Conservation (phyloP, 2,113 vertebrate species). For the Diphyllodes magnificus region DNA sequence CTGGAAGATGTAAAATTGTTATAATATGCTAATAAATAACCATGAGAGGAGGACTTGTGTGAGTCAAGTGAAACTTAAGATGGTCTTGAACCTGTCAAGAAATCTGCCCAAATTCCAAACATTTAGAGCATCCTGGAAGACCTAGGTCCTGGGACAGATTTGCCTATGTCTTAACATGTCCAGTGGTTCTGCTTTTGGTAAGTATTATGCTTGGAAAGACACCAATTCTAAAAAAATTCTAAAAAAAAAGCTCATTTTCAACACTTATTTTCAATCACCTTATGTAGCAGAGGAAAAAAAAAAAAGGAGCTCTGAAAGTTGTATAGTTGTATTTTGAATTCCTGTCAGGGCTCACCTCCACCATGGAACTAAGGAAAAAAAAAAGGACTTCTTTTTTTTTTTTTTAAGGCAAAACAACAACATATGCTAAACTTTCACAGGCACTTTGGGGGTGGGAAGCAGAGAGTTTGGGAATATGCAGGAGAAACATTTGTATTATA, state of each 20-base stretch:
- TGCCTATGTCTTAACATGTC: fast-evolving
- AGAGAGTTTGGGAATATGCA: neutral
- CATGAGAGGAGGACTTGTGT: neutral
- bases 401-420: neutral
- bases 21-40: neutral
- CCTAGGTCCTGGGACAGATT: neutral
- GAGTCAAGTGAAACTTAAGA: neutral
- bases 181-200: neutral
- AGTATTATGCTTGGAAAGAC: neutral
- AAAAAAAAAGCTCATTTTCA: neutral
- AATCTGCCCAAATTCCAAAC: neutral
- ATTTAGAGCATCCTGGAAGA: neutral
- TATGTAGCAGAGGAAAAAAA: neutral
- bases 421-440: neutral
- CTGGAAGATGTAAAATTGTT: neutral
- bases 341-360: neutral
- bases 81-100: neutral
- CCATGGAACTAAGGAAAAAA: neutral
- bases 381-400: neutral
- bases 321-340: neutral
- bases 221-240: neutral
- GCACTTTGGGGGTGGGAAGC: neutral
- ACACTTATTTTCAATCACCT: neutral
- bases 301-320: neutral
- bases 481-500: neutral